Evolutionary conservation across 92 coral and sea anemone species (phyloP), one percentile per base, ranked within the genome.

Genomic region (Zoanthus solanderi): DNA sequence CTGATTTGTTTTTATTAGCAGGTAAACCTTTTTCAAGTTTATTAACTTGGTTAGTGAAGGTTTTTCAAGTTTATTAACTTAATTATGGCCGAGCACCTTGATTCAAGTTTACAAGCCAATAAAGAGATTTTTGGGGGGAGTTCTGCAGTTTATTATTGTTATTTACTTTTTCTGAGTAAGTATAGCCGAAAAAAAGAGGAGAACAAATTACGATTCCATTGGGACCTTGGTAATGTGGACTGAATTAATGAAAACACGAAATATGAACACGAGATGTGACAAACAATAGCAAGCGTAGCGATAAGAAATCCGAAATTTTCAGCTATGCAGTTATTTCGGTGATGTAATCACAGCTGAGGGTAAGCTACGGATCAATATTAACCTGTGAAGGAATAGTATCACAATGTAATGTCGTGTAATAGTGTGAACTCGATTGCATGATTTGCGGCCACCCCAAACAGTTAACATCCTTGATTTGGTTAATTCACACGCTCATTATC

Each of bases 371-470:
- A 67, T 65, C 37, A 44, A 30, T 61, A 79, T 44, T 79, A 69
- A 65, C 57, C 37, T 29, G 44, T 79, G 57, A 79, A 16, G 74
- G 34, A 11, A 14, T 57, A 68, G 42, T 61, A 32, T 60, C 61
- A 50, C 3, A 32, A 18, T 34, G 23, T 76, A 32, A 32, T 60
- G 68, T 80, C n/a, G 72, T 42, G 60, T 46, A 80, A 56, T 58
- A 17, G 60, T 37, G 72, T 30, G 6, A 80, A 80, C 85, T 80
- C 85, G 28, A 80, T 65, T 80, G 85, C 85, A 80, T 65, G 85
- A 80, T 80, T 23, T 13, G 44, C 8, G 72, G 18, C 69, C 14
- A 23, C 29, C 58, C 46, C 53, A 31, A 17, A 45, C 50, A 60
- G 84, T 79, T 58, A 57, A 58, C 71, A 6, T 5, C 66, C 6